Conservation (phyloP, 2,888 invertebrate species). For the Crepidodera aurea region DNA sequence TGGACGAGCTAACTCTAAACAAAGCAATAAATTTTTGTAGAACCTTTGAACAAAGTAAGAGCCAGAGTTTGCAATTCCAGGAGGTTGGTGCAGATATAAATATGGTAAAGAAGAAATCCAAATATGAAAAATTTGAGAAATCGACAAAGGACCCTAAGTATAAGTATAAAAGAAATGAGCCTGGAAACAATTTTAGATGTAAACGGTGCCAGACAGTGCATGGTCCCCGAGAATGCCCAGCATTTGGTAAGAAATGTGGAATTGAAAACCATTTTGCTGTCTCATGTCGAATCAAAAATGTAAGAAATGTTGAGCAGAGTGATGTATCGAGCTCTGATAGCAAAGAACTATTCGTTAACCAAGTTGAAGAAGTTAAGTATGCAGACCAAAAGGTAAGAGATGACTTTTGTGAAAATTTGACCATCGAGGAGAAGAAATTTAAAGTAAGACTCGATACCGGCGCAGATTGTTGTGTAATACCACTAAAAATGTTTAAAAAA, state of each 20-base stretch:
- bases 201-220: constrained; percentile 36
- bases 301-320: constrained; percentile 29
- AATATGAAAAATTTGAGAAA: constrained; percentile 1
- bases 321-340: background rate
- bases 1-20: constrained; percentile 39
- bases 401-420: constrained; percentile 7
- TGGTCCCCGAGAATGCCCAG: constrained; percentile 40
- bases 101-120: constrained; percentile 16
- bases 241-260: constrained; percentile 41
- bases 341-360: background rate
- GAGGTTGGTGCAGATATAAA: background rate
- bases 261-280: constrained; percentile 40
- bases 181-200: constrained; percentile 35
- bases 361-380: constrained; percentile 14
- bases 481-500: constrained; percentile 23
- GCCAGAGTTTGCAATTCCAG: constrained; percentile 24
- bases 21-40: constrained; percentile 42
- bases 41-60: constrained; percentile 42
- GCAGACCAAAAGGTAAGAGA: background rate
- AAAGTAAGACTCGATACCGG: constrained; percentile 34
- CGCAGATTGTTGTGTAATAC: constrained; percentile 35
- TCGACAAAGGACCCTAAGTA: background rate
- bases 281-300: constrained; percentile 34
- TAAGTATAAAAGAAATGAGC: background rate
- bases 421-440: constrained; percentile 27